These are phyloP conservation scores for Myocastor coypus DNA, from an alignment of 2,113 vertebrate species.

Conservation along the genomic window DNA sequence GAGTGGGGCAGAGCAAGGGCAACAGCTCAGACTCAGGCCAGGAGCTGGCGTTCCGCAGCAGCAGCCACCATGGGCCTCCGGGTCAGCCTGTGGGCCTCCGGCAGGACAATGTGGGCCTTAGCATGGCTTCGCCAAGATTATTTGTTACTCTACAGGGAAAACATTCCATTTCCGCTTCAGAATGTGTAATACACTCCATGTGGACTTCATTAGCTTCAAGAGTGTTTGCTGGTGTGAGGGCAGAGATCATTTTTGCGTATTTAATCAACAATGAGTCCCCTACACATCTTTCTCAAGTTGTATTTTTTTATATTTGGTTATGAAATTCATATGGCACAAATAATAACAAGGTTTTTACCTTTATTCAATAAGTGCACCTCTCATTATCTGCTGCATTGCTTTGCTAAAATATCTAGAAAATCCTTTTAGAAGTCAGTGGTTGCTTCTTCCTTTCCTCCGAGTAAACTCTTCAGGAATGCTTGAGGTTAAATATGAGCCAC, in stretches of 20 bases:
- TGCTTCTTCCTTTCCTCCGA: not conserved
- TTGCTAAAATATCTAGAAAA: not conserved
- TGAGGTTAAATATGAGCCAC: not conserved
- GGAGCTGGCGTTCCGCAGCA: too few relatives aligned
- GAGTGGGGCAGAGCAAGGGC: not conserved
- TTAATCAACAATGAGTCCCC: not conserved
- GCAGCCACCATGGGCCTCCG: not conserved
- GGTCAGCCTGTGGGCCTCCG: too few relatives aligned
- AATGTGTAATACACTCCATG: not conserved
- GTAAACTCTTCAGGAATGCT: not conserved
- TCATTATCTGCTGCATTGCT: not conserved
- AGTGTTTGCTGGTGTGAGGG: not conserved
- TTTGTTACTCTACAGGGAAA: not conserved
- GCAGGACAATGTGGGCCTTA: not conserved
- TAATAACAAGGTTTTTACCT: not conserved
- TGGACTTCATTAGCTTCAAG: constrained; percentile 29
- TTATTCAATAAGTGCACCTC: not conserved
- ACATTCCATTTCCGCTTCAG: not conserved
- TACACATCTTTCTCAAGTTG: not conserved
- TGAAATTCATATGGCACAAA: not conserved
- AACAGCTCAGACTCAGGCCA: not conserved
- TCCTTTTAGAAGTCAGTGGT: not conserved
- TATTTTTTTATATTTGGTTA: not conserved
- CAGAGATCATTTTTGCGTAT: not conserved
- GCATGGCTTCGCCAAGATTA: not conserved